Conservation (phyloP, 2,888 invertebrate species). For the Caradrina kadenii region DNA sequence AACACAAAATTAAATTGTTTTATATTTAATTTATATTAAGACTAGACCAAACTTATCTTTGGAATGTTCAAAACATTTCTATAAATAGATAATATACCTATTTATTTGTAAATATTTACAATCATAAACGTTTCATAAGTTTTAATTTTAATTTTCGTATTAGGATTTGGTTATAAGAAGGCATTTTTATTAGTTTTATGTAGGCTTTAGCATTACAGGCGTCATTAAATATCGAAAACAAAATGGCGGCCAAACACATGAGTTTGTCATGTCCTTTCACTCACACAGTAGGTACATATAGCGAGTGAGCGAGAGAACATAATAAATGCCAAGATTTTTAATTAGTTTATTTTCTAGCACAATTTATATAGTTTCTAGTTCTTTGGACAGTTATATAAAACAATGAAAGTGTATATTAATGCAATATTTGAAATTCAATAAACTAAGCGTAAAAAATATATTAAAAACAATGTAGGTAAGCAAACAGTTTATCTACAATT, state of each 20-base stretch:
- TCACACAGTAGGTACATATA: too few species aligned
- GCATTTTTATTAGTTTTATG: too few species aligned
- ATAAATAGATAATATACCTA: conserved; percentile 43
- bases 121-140: conserved; percentile 28
- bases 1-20: not conserved
- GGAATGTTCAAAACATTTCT: conserved; percentile 56
- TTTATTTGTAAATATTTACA: conserved; percentile 30
- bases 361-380: too few species aligned
- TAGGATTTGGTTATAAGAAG: not conserved
- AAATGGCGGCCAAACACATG: too few species aligned
- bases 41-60: conserved; percentile 64
- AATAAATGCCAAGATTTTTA: too few species aligned
- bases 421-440: not conserved
- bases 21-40: conserved; percentile 50
- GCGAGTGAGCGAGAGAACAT: too few species aligned
- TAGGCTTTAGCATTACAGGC: too few species aligned
- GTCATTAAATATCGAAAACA: too few species aligned
- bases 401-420: too few species aligned
- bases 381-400: too few species aligned
- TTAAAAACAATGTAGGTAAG: not conserved
- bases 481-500: not conserved
- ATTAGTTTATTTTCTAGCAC: too few species aligned
- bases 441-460: not conserved
- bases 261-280: too few species aligned
- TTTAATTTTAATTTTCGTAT: conserved; percentile 22